Percentiles rank a stretch among this genome's conserved stretches.
These are phyloP conservation scores for Circus cinereus DNA, from an alignment of 2,797 vertebrate species.

Conservation along the genomic window DNA sequence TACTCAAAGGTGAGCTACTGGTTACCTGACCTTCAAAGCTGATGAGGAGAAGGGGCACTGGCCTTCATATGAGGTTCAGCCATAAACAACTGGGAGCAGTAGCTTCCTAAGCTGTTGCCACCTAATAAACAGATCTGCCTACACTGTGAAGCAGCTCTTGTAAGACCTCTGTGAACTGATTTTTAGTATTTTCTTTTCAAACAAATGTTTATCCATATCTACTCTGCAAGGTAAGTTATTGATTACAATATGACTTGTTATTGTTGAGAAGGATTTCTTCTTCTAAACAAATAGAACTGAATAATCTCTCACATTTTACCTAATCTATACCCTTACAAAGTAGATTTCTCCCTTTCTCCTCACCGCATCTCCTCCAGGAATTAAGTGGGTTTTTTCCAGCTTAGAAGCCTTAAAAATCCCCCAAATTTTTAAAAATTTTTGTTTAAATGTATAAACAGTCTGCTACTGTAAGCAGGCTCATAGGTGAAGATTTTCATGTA, in stretches of 20 bases:
- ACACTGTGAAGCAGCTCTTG: not conserved
- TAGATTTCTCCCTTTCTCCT: not conserved
- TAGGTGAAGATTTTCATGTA: not conserved
- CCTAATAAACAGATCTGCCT: not conserved
- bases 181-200: not conserved
- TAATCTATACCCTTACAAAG: not conserved
- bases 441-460: not conserved
- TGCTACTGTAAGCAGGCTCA: not conserved
- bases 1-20: not conserved
- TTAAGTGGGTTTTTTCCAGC: not conserved
- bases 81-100: not conserved
- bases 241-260: not conserved
- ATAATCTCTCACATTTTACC: not conserved
- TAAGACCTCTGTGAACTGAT: not conserved
- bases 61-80: not conserved
- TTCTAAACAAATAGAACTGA: not conserved
- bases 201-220: not conserved
- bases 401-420: not conserved
- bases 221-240: not conserved
- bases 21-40: not conserved
- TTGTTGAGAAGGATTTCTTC: not conserved
- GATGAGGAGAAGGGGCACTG: not conserved
- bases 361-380: not conserved
- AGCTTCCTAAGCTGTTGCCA: not conserved
- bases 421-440: rapidly evolving